Base-by-base conservation (phyloP, 2,113 vertebrate genomes). In the Manacus vitellinus region DNA sequence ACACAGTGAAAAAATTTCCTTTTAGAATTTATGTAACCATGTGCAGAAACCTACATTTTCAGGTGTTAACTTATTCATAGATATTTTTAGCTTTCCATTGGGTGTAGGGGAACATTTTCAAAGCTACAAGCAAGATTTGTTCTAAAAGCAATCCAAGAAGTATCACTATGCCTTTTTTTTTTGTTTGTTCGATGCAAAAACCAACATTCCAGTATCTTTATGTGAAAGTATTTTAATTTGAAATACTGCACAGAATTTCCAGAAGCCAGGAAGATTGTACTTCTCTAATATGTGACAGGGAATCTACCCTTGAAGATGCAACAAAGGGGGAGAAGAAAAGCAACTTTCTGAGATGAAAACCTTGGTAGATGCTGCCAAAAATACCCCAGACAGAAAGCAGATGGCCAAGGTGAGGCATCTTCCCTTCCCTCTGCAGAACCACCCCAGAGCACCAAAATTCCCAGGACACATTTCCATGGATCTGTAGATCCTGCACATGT, bases 11-110 rank as follows among this genome's bases (percentile, higher is more conserved):
- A 88, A 81, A 61, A 21, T 37, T 68, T 82, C 73, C 59, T 76
- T 93, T 83, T 92, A 90, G 8, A 41, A 54, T 82, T 78, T 73
- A 63, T 77, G 49, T 86, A 91, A 96, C 88, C 75, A 62, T 78
- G 83, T 75, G 82, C 88, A 65, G 63, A 88, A 72, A 85, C 63
- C n/a, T 86, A 82, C 54, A 56, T 91, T 87, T 94, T 87, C 85
- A 95, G 88, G 72, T 90, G 75, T 72, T 47, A 84, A 97, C 78
- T 91, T 62, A 78, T 76, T 51, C 75, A 73, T 20, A 56, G 61
- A 28, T 73, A 85, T 37, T 61, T 96, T 68, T 54, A 66, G 59
- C 16, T 35, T 68, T 85, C 58, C 43, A 46, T 28, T 73, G 61
- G 72, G 63, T 61, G 79, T 11, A 68, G 39, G 24, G 62, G 39